Conservation (phyloP, 2,113 vertebrate genomes). For the Brachyistius frenatus region DNA sequence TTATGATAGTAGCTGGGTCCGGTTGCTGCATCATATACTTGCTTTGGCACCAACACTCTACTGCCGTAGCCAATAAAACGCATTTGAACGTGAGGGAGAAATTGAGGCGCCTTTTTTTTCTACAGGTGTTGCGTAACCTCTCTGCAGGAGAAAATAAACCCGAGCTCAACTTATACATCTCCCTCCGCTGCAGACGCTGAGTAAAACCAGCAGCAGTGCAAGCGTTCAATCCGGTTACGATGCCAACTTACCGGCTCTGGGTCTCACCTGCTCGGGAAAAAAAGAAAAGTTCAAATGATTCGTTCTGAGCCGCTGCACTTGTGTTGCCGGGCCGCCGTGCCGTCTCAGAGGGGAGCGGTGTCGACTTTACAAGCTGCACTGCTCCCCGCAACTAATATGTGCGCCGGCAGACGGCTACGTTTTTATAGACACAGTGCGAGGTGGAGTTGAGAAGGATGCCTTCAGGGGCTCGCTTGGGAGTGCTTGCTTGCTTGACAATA, state of each 20-base stretch:
- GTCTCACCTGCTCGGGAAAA: slow-evolving; percentile 26
- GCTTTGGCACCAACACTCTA: background rate
- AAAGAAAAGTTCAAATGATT: slow-evolving; percentile 12
- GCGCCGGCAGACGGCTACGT: slow-evolving; percentile 36
- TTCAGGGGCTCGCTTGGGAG: slow-evolving; percentile 47
- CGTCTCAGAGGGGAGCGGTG: slow-evolving; percentile 31
- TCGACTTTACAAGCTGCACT: slow-evolving; percentile 38
- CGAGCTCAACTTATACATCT: background rate
- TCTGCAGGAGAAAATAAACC: background rate
- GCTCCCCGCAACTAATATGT: slow-evolving; percentile 27
- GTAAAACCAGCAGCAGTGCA: slow-evolving; percentile 27
- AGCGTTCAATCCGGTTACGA: background rate
- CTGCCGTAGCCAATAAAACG: background rate
- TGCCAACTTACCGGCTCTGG: slow-evolving; percentile 20
- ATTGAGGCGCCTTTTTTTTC: background rate
- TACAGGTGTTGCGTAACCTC: background rate
- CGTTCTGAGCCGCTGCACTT: background rate
- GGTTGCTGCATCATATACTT: background rate
- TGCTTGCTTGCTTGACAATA: slow-evolving; percentile 24
- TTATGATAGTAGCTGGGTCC: background rate
- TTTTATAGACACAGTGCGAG: slow-evolving; percentile 8
- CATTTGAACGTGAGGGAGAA: slow-evolving; percentile 14
- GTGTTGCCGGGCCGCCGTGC: slow-evolving; percentile 14
- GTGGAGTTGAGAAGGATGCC: slow-evolving; percentile 35
- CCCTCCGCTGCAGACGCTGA: slow-evolving; percentile 3